phyloP scores from a whole-genome alignment of 2,113 vertebrate genomes.

The Pavo muticus region DNA sequence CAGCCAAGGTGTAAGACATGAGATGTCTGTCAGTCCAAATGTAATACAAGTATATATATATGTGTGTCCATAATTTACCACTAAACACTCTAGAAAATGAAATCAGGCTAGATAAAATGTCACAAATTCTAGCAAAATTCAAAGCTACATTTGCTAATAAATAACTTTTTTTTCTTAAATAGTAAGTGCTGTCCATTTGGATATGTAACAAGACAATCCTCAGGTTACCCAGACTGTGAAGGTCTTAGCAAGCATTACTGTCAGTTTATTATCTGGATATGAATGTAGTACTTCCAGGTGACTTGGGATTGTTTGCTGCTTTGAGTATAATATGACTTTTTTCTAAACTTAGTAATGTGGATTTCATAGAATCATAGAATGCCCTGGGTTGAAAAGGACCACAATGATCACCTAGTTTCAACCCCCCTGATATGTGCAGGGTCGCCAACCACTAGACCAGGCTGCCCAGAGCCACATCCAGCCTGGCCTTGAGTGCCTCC shows the following conservation, averaged over 20 bases:
- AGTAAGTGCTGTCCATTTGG: not conserved
- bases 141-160: not conserved
- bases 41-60: not conserved
- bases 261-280: not conserved
- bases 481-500: too few species aligned
- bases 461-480: too few species aligned
- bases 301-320: not conserved
- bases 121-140: not conserved
- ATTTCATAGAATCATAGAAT: not conserved
- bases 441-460: too few species aligned
- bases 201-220: not conserved
- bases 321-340: not conserved
- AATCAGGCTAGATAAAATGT: not conserved
- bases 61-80: not conserved
- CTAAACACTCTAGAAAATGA: not conserved
- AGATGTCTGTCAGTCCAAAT: fast-evolving
- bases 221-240: not conserved
- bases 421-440: too few species aligned
- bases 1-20: not conserved
- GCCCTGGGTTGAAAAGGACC: too few species aligned
- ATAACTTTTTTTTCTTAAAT: too few species aligned
- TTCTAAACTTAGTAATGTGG: not conserved
- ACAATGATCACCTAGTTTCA: too few species aligned
- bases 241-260: not conserved
- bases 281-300: not conserved